Percentiles rank a stretch among this genome's conserved stretches.
These are phyloP conservation scores for Perizoma affinitatum DNA, from an alignment of 2,888 invertebrate species.

Conservation along the genomic window DNA sequence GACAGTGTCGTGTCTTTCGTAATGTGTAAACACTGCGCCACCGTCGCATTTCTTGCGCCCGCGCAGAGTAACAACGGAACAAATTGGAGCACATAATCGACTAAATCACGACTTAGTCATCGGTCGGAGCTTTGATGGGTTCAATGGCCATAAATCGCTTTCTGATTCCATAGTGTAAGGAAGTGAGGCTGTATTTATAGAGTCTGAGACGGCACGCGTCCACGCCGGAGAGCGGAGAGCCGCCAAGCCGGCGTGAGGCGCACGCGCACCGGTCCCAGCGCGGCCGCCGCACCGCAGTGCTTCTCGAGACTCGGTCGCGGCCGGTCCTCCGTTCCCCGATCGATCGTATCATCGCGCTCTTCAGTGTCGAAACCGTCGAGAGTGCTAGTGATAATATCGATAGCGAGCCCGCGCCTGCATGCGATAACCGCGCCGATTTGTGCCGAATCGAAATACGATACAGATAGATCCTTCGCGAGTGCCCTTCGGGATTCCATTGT, in stretches of 20 bases:
- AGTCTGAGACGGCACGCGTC: conserved; percentile 58
- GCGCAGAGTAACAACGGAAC: conserved; percentile 21
- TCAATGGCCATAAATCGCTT: conserved; percentile 80
- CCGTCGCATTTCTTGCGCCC: conserved; percentile 7
- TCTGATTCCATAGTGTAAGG: conserved; percentile 72
- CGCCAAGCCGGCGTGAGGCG: conserved; percentile 30
- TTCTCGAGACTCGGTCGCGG: conserved; percentile 46
- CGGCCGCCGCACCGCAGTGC: conserved; percentile 40
- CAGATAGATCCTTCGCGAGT: conserved; percentile 60
- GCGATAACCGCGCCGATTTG: conserved; percentile 60
- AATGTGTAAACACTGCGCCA: conserved; percentile 25
- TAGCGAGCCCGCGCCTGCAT: conserved; percentile 57
- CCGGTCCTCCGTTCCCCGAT: conserved; percentile 53
- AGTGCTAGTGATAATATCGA: conserved; percentile 74
- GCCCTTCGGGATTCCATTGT: conserved; percentile 62
- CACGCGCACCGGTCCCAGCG: conserved; percentile 39
- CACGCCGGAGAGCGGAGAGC: conserved; percentile 43
- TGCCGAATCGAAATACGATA: conserved; percentile 63
- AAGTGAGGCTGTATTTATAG: conserved; percentile 79
- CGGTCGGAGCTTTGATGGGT: conserved; percentile 68
- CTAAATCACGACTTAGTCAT: conserved; percentile 54
- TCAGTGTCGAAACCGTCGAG: conserved; percentile 60
- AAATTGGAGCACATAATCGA: conserved; percentile 42
- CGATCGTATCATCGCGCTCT: conserved; percentile 54
- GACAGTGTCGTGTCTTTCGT: conserved; percentile 37